Evolutionary conservation across 2,888 invertebrate genomes (phyloP), one percentile per base, ranked within the genome.

Genomic region (Ceratothoa steindachneri): DNA sequence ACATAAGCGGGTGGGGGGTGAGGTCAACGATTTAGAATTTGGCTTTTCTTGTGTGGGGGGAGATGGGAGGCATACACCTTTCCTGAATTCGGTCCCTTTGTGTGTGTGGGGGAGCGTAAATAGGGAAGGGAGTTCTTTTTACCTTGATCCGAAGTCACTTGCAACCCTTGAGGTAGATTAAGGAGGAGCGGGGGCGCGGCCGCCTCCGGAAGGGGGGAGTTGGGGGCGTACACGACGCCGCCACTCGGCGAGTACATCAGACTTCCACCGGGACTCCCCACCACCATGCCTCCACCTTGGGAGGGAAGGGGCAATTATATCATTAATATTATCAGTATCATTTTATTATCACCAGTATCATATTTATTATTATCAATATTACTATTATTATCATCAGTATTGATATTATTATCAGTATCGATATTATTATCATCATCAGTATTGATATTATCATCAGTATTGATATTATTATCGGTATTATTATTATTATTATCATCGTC

Each of bases 161-260:
- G 60, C n/a, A 60, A 24, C 2, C 60, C 60, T 7, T 60, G 60
- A 12, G 60, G 60, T 24, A 60, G 2, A 60, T 60, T 60, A 22
- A 60, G 27, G 22, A 60, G 60, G 2, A 60, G 24, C 12, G 60
- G 60, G n/a, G 19, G n/a, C 2, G 60, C 12, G 3, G 22, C 60
- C 24, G 12, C 60, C 24, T 60, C 22, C 22, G 12, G 60, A n/a
- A 24, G 24, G 19, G 22, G 12, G n/a, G 22, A 12, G 24, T 60
- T 60, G 60, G 60, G 60, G 3, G 60, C 19, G 24, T 60, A 60
- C n/a, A 60, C 60, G 12, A 60, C 60, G 60, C 24, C 24, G 60
- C 60, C 60, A n/a, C 22, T 60, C 1, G 60, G 60, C 12, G 60
- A 60, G 27, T 60, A 60, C 60, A 60, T 60, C 24, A 60, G 24